A percentile compares a stretch with the other conserved stretches of the same genome.
These are phyloP conservation scores for Thereva nobilitata DNA, from an alignment of 2,888 invertebrate species.

Conservation along the genomic window DNA sequence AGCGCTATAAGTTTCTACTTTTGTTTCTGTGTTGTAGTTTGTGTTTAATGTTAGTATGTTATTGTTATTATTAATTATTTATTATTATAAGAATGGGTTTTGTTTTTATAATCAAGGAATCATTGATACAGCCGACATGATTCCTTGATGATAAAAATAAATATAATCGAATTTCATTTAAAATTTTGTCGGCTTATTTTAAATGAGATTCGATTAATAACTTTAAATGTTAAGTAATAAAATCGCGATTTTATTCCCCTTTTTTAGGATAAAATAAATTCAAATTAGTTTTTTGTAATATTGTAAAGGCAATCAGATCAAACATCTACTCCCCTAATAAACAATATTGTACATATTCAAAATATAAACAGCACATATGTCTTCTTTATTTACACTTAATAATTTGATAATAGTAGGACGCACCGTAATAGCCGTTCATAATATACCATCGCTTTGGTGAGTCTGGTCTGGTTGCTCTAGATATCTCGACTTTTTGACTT, in stretches of 20 bases:
- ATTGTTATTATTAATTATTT: background rate
- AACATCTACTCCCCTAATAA: slow-evolving; percentile 14
- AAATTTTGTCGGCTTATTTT: slow-evolving; percentile 14
- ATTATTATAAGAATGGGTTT: background rate
- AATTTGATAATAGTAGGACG: no score
- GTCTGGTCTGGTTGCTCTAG: no score
- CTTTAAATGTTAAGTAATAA: slow-evolving; percentile 6
- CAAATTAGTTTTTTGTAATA: background rate
- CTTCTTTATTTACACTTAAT: no score
- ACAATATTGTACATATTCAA: no score
- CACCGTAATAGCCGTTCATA: no score
- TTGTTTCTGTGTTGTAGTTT: background rate
- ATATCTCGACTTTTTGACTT: no score
- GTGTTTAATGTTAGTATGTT: background rate
- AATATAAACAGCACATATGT: no score
- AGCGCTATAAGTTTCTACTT: slow-evolving; percentile 5
- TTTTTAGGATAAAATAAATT: background rate
- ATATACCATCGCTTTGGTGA: no score
- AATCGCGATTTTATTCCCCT: slow-evolving; percentile 16
- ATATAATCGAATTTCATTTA: background rate
- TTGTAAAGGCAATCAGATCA: slow-evolving; percentile 22
- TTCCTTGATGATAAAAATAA: background rate
- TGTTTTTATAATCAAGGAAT: slow-evolving; percentile 5
- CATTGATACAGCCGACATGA: slow-evolving; percentile 15
- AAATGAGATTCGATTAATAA: background rate